Conservation (phyloP, 2,888 invertebrate genomes). For the Ditylenchus weischeri region DNA sequence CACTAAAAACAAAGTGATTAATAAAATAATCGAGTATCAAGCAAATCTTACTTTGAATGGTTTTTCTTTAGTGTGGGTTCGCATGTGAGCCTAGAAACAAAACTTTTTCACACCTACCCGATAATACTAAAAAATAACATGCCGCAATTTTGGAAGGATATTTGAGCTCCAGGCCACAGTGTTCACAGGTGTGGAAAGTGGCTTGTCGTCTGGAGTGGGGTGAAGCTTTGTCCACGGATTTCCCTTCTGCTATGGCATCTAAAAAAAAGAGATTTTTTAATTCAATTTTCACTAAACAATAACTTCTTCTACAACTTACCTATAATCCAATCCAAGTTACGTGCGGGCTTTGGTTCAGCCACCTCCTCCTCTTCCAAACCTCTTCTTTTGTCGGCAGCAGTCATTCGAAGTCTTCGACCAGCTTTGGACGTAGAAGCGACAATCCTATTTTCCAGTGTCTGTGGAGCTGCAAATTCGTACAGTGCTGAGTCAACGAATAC, state of each 20-base stretch:
- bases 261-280: no score
- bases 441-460: background rate
- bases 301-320: no score
- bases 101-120: background rate
- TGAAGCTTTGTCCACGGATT: conserved; percentile 39
- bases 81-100: conserved; percentile 42
- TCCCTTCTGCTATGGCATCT: conserved; percentile 41
- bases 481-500: conserved; percentile 12
- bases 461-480: conserved; percentile 14
- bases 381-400: background rate
- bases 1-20: conserved; percentile 24
- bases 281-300: no score
- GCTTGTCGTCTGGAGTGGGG: conserved; percentile 49
- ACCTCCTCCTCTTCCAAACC: background rate
- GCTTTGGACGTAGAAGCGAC: background rate
- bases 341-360: background rate
- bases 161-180: conserved; percentile 47
- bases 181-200: conserved; percentile 41
- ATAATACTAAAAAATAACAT: conserved; percentile 14
- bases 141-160: conserved; percentile 50
- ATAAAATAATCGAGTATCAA: no score
- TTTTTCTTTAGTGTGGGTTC: conserved; percentile 50
- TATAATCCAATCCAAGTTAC: conserved; percentile 7
- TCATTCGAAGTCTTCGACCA: background rate
- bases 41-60: conserved; percentile 32